Evolutionary conservation across 2,113 vertebrate genomes (phyloP).

Genomic region (Heloderma charlesbogerti): DNA sequence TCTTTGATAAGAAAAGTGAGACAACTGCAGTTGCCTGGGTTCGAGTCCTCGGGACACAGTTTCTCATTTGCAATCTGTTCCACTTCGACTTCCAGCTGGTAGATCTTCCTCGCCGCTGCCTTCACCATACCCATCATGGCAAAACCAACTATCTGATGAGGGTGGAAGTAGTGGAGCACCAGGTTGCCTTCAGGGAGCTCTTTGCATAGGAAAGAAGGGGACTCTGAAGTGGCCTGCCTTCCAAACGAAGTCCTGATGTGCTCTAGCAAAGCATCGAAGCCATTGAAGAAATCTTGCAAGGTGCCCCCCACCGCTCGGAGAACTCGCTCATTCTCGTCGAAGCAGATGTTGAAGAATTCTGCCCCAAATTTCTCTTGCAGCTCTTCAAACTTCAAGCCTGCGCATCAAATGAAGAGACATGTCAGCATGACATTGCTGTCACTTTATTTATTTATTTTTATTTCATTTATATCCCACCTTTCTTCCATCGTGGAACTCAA

Average conservation of each 20-base stretch:
- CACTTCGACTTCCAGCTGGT: conserved; percentile 89
- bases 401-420: conserved; percentile 55
- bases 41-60: conserved; percentile 80
- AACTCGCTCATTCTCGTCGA: conserved; percentile 96
- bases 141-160: conserved; percentile 90
- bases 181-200: conserved; percentile 86
- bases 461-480: no score
- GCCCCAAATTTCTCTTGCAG: conserved; percentile 94
- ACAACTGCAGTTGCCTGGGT: conserved; percentile 83
- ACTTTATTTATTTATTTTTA: no score
- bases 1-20: conserved; percentile 91
- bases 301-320: conserved; percentile 94
- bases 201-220: conserved; percentile 97
- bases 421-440: conserved; percentile 12
- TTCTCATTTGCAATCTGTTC: conserved; percentile 86
- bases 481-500: no score
- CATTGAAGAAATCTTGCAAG: conserved; percentile 98
- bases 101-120: conserved; percentile 93
- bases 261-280: conserved; percentile 96
- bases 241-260: conserved; percentile 96
- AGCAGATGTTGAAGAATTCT: conserved; percentile 95
- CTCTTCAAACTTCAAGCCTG: conserved; percentile 93
- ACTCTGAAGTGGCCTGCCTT: conserved; percentile 90
- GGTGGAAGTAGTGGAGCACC: conserved; percentile 94
- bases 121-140: conserved; percentile 95